Percentiles rank a stretch among this genome's conserved stretches.
These are phyloP conservation scores for Crotalus tigris DNA, from an alignment of 2,113 vertebrate genomes.

Conservation along the genomic window DNA sequence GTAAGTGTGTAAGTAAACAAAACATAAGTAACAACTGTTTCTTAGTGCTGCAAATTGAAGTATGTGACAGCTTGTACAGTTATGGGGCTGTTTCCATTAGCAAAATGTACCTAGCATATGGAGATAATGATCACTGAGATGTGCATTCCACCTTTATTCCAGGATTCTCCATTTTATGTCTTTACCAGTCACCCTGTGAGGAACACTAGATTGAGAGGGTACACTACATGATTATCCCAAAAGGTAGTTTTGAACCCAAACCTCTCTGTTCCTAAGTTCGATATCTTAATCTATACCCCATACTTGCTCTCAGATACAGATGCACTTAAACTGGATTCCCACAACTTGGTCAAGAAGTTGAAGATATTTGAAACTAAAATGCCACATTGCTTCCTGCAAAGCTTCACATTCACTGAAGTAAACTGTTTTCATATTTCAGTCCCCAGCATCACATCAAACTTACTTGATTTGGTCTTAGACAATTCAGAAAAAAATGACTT, in stretches of 20 bases:
- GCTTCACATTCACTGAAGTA: neutral
- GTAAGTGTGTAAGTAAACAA: neutral
- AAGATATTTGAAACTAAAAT: neutral
- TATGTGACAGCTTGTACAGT: neutral
- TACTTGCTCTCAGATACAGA: neutral
- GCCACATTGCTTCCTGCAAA: too few species aligned
- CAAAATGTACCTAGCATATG: neutral
- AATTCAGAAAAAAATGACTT: neutral
- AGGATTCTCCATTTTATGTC: neutral
- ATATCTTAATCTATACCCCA: neutral
- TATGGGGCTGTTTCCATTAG: neutral
- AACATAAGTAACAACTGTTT: neutral
- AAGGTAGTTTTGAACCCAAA: neutral
- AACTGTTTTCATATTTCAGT: too few species aligned
- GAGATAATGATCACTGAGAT: neutral
- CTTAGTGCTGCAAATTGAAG: neutral
- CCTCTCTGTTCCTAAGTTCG: neutral
- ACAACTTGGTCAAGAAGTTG: neutral
- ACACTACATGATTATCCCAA: neutral
- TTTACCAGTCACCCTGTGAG: neutral
- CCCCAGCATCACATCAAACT: neutral
- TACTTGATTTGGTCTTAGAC: neutral
- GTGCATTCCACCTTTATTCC: neutral
- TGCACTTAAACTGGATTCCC: neutral
- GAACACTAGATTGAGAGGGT: neutral